Conservation (phyloP, 30 jellyfish, hydroid and myxozoan species). For the Aurelia aurita complex sp. Pacific region DNA sequence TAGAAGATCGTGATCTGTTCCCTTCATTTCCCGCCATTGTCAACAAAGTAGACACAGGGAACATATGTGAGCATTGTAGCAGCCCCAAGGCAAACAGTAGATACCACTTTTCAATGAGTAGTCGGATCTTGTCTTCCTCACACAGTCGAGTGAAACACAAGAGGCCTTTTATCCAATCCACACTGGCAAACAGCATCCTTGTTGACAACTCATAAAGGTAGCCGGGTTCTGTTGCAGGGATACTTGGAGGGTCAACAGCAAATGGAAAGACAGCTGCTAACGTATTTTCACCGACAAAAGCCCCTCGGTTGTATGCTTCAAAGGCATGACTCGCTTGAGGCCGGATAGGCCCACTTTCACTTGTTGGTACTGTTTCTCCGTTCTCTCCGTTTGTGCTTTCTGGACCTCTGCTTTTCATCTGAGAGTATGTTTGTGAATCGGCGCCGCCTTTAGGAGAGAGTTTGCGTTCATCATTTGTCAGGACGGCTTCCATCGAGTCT, state of each 20-base stretch:
- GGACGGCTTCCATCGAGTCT: constrained; percentile 15
- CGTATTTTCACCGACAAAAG: constrained; percentile 35
- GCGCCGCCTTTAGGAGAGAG: neutral
- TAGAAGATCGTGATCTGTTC: constrained; percentile 5
- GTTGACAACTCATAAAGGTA: constrained; percentile 94
- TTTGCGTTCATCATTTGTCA: constrained; percentile 14
- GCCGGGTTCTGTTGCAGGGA: constrained; percentile 92
- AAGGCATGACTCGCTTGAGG: constrained; percentile 63
- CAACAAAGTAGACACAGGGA: constrained; percentile 95
- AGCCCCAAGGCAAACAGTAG: constrained; percentile 90
- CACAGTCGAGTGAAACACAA: constrained; percentile 77
- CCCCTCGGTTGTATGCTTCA: constrained; percentile 49
- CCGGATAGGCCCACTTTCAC: constrained; percentile 61
- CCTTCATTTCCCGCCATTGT: constrained; percentile 73
- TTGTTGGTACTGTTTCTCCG: constrained; percentile 8
- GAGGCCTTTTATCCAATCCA: constrained; percentile 95
- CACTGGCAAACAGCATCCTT: constrained; percentile 89
- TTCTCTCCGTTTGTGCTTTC: constrained; percentile 25
- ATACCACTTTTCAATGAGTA: constrained; percentile 88
- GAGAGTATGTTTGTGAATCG: neutral
- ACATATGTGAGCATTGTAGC: constrained; percentile 92
- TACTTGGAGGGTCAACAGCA: constrained; percentile 86
- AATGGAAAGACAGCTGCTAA: constrained; percentile 62
- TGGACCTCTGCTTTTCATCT: constrained; percentile 7
- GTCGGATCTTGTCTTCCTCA: constrained; percentile 78